Base-by-base conservation (phyloP, 2,888 invertebrate genomes). In the Cataglyphis livida region DNA sequence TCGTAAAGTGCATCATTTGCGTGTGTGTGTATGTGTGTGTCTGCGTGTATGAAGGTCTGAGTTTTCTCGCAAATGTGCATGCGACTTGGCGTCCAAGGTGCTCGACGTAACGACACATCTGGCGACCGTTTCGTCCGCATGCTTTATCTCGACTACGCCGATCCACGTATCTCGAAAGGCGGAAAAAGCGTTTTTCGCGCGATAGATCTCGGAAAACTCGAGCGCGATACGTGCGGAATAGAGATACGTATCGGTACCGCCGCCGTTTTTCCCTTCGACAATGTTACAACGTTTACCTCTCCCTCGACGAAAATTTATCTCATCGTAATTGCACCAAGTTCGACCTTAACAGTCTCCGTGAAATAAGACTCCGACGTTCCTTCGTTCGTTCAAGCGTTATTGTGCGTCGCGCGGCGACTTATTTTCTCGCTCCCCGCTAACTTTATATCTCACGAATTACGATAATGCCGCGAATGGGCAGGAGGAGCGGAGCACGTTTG, bases 1-100 rank as follows among this genome's bases (percentile, higher is more conserved):
- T 88, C 89, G 86, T 87, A 84, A 86, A 83, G 71, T 71, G 78
- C 35, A 4, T 84, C 87, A 78, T 84, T 85, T 51, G 7, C 2
- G n/a, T n/a, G 18, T 51, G 4, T n/a, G 18, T 48, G 6, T 48
- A n/a, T n/a, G 1, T 48, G 7, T 41, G 1, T 12, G 41, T 41
- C 3, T n/a, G 51, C 41, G 74, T 81, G 78, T 51, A 64, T 25
- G 48, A 48, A 18, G 44, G 51, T 44, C 41, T 75, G 28, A 85
- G 51, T 51, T 51, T 79, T 81, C 35, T 81, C 78, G n/a, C 68
- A 25, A 41, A 38, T 61, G 32, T 48, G 64, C 44, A 35, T 32
- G 57, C 35, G 62, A 62, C 48, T 61, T 12, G 21, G 12, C 32
- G 35, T 38, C 10, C 41, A 62, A 41, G 57, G 25, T 65, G 32